Base-by-base conservation (phyloP, 2,888 invertebrate species). In the Dicyrtoma fusca region DNA sequence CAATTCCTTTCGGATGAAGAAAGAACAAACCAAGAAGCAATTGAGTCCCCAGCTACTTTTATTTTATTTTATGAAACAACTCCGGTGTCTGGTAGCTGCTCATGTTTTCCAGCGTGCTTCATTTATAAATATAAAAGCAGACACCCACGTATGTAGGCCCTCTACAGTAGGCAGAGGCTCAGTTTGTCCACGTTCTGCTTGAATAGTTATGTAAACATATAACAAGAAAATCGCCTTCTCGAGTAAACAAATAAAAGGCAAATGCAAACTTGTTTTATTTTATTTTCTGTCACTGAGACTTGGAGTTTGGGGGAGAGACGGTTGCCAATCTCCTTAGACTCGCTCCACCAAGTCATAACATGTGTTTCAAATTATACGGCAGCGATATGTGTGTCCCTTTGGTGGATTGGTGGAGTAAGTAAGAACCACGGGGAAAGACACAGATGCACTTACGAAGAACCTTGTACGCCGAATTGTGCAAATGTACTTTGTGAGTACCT, bases 21-120 rank as follows among this genome's bases (percentile, higher is more conserved):
- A 45, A 45, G 45, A 63, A 63, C 19, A 63, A 63, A 63, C 45
- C 62, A 63, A 63, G 21, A 23, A 21, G 45, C n/a, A 63, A 61
- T 61, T 61, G 61, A 34, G 34, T 34, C 34, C 34, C 34, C 8
- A 34, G 34, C 34, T 34, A 49, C 49, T 49, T 49, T 49, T 49
- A 49, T 49, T 49, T 49, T 11, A 17, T n/a, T 49, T 49, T 49
- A 34, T 34, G 34, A 34, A 34, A 34, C 4, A 34, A 34, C 34
- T 34, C 34, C 34, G 34, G 34, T 34, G 34, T 34, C 4, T 8
- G 8, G 34, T 3, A 8, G 4, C 8, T 34, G 34, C 4, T 34
- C 34, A 34, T 34, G 34, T 34, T 34, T 34, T 34, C 34, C 3
- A 34, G 34, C 34, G 34, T 34, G 34, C n/a, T n/a, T 34, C 34